Base-by-base conservation (phyloP, 1,140 invertebrate species). In the Diabrotica undecimpunctata region DNA sequence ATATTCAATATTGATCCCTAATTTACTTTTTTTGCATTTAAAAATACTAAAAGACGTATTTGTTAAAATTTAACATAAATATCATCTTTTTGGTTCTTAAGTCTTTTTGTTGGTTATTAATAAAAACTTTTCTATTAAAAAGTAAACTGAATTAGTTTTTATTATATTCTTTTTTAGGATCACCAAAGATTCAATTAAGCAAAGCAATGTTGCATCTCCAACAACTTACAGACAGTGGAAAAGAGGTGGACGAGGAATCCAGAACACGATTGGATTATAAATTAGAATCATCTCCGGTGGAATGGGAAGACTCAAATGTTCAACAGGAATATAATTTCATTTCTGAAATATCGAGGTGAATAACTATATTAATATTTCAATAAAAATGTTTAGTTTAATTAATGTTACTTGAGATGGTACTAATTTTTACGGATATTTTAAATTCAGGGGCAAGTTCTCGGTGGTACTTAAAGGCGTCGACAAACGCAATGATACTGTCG, bases 161-260 rank as follows among this genome's bases (percentile, higher is more conserved):
- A 25, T 25, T 25, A 2, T 25, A 25, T 2, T 25, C 1, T 54
- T 54, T 58, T 68, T 7, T 64, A 79, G 80, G 79, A 66, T 81
- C 85, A 6, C 80, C 85, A 0, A 90, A 90, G 75, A 83, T 94
- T 4, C 85, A 88, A 72, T 81, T 94, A 5, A 89, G 88, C 0
- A 85, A 88, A 68, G 89, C 91, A 0, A 93, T 94, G 90, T 88
- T 82, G 70, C 90, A 93, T 78, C 82, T 93, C 14, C 93, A 95
- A 73, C 87, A 92, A 72, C 78, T 93, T 2, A 94, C 91, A 0
- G 92, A 94, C 74, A 86, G 86, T 54, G 91, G 91, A 3, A 86
- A 89, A 68, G 85, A 87, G 72, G 83, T 91, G 0, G 74, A 85
- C n/a, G 72, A 84, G 2, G 87, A 90, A 38, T 85, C 88, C 53